These are phyloP conservation scores for Tetramorium parvispinum DNA, from an alignment of 1,140 invertebrate genomes.

Conservation along the genomic window DNA sequence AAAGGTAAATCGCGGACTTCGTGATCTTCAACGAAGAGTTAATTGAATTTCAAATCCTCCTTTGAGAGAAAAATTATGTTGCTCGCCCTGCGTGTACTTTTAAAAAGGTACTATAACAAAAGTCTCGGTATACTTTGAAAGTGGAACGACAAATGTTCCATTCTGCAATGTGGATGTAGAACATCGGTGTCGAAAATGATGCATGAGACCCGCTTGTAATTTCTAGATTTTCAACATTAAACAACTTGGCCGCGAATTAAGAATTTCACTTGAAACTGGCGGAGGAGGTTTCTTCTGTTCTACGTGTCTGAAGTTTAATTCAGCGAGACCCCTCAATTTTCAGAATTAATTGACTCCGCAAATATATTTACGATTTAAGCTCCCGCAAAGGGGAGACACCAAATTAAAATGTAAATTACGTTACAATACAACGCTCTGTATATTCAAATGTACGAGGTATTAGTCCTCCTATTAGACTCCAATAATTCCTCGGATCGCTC, in stretches of 20 bases:
- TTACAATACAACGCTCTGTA: slow-evolving; percentile 3
- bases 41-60: slow-evolving; percentile 50
- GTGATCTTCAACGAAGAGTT: slow-evolving; percentile 33
- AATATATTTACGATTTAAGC: neutral
- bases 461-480: neutral
- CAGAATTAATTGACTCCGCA: slow-evolving; percentile 12
- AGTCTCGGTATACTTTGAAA: neutral
- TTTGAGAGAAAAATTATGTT: slow-evolving; percentile 45
- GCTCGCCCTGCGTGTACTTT: neutral
- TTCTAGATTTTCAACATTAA: neutral
- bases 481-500: slow-evolving; percentile 17
- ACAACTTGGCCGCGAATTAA: slow-evolving; percentile 8
- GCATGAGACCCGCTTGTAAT: neutral
- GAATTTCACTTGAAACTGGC: neutral
- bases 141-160: neutral
- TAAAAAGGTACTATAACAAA: neutral
- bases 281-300: neutral
- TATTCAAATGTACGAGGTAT: neutral
- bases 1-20: slow-evolving; percentile 44
- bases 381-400: no score
- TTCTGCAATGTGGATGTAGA: neutral
- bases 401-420: slow-evolving; percentile 37
- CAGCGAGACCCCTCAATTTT: slow-evolving; percentile 2
- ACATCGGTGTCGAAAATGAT: neutral
- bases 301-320: neutral